Evolutionary conservation across 2,113 vertebrate genomes (phyloP), one percentile per base, ranked within the genome.

Genomic region (Thinocorus orbignyianus): DNA sequence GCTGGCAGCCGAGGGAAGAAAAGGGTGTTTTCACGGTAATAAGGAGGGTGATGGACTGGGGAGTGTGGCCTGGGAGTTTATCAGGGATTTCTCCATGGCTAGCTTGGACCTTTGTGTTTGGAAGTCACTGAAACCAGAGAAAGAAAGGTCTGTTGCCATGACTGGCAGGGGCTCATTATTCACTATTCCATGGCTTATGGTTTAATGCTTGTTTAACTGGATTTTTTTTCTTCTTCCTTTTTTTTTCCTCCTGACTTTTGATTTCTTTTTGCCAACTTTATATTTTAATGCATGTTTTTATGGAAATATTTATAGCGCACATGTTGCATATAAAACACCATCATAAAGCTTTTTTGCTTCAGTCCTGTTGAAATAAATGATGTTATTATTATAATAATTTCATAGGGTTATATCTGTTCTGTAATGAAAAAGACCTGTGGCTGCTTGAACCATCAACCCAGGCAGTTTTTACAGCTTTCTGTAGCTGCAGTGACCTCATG

Each of bases 271-370:
- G 97, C 97, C 97, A 96, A 92, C 93, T 97, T 95, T 96, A 94
- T 93, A 97, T 97, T 97, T 98, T 97, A 97, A 97, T 93, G 90
- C 92, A 26, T 57, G 93, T 96, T 97, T 98, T 98, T 97, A 98
- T 97, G 96, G 97, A 97, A 98, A 97, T 98, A 98, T 98, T 98
- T 98, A 98, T 87, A 92, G 97, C 4, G 80, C 98, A 97, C 97
- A 96, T 97, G 97, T 93, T 96, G 93, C 95, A 10, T 71, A 93
- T 98, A 98, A 98, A 98, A 97, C 97, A 78, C 83, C 77, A 71
- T 87, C 86, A 95, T 98, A 98, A 98, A 98, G 97, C 87, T 62
- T 57, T 88, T 97, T 86, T 95, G 91, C 96, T 95, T 90, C 96
- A 49, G 57, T 31, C 95, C 96, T 93, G 97, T 95, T 94, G 97